Evolutionary conservation across 1,140 invertebrate genomes (phyloP).

Genomic region (Nephotettix cincticeps): DNA sequence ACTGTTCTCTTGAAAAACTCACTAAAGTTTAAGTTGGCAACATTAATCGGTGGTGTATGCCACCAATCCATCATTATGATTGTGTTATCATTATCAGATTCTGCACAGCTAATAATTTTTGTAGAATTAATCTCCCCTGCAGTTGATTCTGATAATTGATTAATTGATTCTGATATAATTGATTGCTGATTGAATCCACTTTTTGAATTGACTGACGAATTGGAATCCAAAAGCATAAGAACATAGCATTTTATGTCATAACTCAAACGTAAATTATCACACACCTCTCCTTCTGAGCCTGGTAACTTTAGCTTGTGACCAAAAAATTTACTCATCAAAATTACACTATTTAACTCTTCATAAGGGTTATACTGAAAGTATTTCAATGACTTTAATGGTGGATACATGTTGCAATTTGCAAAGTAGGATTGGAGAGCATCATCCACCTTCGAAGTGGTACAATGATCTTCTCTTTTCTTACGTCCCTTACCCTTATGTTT

Average conservation of each 20-base stretch:
- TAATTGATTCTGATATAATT: too few relatives aligned
- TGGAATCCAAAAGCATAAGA: too few relatives aligned
- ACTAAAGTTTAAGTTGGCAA: not conserved
- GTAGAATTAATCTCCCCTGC: not conserved
- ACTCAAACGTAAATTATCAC: not conserved
- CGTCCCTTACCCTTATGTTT: not conserved
- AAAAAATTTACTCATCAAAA: not conserved
- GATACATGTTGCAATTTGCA: not conserved
- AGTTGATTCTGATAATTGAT: too few relatives aligned
- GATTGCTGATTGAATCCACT: too few relatives aligned
- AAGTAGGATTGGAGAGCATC: not conserved
- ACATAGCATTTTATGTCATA: too few relatives aligned
- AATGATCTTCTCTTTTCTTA: not conserved
- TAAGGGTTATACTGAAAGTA: not conserved
- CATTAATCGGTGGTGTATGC: not conserved
- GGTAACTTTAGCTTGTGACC: not conserved
- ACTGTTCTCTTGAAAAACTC: constrained; percentile 6
- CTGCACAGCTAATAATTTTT: not conserved
- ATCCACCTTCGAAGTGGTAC: too few relatives aligned
- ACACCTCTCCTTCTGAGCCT: not conserved
- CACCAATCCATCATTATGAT: not conserved
- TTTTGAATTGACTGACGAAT: too few relatives aligned
- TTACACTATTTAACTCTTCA: not conserved
- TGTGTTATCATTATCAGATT: not conserved
- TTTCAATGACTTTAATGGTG: not conserved